A percentile compares a stretch with the other conserved stretches of the same genome.
These are phyloP conservation scores for Drosophila maculinotata DNA, from an alignment of 2,888 invertebrate species.

Conservation along the genomic window DNA sequence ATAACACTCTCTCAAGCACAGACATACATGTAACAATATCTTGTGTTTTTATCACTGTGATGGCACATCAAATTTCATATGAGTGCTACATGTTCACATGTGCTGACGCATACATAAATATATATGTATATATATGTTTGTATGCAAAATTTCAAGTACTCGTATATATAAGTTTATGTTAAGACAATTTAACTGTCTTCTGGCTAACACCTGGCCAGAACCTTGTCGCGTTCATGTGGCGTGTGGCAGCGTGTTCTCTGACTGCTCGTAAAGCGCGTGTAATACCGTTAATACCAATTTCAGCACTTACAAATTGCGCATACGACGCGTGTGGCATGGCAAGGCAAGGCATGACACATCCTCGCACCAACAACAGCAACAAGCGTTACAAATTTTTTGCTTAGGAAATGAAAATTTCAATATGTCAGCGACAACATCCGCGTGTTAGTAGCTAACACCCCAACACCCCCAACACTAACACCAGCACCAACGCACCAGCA, in stretches of 20 bases:
- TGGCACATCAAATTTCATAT: conserved; percentile 34
- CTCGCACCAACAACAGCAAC: background rate
- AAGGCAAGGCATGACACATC: conserved; percentile 11
- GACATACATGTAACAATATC: conserved; percentile 20
- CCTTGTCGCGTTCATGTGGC: conserved; percentile 12
- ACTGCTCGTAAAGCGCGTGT: conserved; percentile 72
- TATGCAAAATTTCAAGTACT: too few species aligned
- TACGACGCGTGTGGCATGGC: conserved; percentile 61
- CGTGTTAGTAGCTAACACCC: conserved; percentile 22
- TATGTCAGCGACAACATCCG: conserved; percentile 67
- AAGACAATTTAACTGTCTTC: conserved; percentile 47
- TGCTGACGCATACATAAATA: conserved; percentile 3
- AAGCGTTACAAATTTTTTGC: conserved; percentile 30
- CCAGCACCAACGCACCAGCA: conserved; percentile 2
- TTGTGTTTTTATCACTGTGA: conserved; percentile 30
- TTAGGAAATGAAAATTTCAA: conserved; percentile 73
- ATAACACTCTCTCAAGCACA: background rate
- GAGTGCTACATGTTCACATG: conserved; percentile 4
- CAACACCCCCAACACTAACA: conserved; percentile 3
- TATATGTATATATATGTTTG: background rate
- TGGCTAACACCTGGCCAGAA: conserved; percentile 55
- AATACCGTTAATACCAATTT: conserved; percentile 78
- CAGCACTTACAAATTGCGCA: conserved; percentile 75
- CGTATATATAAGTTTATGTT: background rate
- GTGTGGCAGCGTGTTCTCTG: conserved; percentile 32